Conservation (phyloP, 2,888 invertebrate species). For the Serripes groenlandicus region DNA sequence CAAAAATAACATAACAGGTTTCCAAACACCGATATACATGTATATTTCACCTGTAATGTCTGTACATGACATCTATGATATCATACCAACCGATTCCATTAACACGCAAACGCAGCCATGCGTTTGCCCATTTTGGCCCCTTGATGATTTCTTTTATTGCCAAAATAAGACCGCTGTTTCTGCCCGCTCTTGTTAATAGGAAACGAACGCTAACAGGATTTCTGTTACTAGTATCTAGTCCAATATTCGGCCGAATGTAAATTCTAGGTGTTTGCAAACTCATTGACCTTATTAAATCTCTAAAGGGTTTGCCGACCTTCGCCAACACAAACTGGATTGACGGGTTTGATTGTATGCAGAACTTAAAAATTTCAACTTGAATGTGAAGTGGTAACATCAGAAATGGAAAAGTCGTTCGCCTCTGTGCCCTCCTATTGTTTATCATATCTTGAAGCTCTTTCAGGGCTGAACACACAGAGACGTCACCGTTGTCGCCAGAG, state of each 20-base stretch:
- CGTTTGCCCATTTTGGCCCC: neutral
- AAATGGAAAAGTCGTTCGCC: conserved; percentile 9
- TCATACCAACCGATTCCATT: neutral
- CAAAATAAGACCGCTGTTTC: neutral
- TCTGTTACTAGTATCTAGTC: conserved; percentile 14
- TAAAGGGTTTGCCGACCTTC: conserved; percentile 10
- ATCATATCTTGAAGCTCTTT: too few species aligned
- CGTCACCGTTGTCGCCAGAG: too few species aligned
- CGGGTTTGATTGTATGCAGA: neutral
- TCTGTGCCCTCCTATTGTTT: too few species aligned
- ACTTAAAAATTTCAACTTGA: conserved; percentile 1
- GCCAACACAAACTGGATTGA: conserved; percentile 10
- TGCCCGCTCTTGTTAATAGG: conserved; percentile 1
- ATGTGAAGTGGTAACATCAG: neutral
- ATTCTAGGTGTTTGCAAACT: neutral
- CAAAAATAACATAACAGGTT: too few species aligned
- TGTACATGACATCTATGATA: neutral
- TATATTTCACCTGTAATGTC: too few species aligned
- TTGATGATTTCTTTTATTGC: conserved; percentile 6
- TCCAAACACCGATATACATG: too few species aligned
- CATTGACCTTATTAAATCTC: conserved; percentile 2
- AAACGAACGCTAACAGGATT: conserved; percentile 16
- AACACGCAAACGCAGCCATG: neutral
- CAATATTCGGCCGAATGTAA: conserved; percentile 14
- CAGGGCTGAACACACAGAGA: too few species aligned